These are phyloP conservation scores for Hippocampus barbouri DNA, from an alignment of 2,113 vertebrate genomes.

Conservation along the genomic window DNA sequence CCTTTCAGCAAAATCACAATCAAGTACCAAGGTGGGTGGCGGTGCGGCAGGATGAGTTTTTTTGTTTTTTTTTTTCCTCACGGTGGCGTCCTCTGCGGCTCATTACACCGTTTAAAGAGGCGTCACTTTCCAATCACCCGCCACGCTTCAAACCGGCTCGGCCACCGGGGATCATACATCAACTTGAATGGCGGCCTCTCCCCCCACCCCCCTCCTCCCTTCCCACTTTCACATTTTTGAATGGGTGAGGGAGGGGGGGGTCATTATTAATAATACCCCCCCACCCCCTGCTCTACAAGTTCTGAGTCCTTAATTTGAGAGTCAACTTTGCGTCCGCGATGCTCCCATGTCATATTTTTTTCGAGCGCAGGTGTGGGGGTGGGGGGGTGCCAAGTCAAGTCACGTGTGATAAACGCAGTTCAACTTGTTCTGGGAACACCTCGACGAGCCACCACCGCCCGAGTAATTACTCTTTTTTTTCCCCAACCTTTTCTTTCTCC, in stretches of 20 bases:
- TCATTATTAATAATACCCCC: background rate
- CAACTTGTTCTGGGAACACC: slow-evolving; percentile 64
- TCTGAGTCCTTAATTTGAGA: background rate
- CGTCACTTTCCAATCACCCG: slow-evolving; percentile 65
- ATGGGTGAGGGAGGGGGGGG: no score
- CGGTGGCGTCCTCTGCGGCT: slow-evolving; percentile 56
- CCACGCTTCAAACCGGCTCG: slow-evolving; percentile 60
- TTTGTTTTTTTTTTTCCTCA: background rate
- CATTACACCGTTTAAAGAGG: slow-evolving; percentile 75
- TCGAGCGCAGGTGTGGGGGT: background rate
- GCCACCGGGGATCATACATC: slow-evolving; percentile 68
- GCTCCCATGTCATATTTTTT: slow-evolving; percentile 40
- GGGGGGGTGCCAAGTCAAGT: background rate
- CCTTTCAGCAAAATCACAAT: background rate
- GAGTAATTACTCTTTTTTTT: slow-evolving; percentile 75
- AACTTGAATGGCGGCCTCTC: slow-evolving; percentile 50
- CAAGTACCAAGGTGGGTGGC: background rate
- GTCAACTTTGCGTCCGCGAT: slow-evolving; percentile 24
- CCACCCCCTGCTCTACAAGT: background rate
- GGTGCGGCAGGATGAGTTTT: background rate
- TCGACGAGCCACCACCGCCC: slow-evolving; percentile 49
- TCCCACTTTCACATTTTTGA: background rate
- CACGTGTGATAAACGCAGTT: slow-evolving; percentile 67
- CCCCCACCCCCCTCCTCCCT: slow-evolving; percentile 20
- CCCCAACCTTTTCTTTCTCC: slow-evolving; percentile 72